These are phyloP conservation scores for Pogonocherus hispidulus DNA, from an alignment of 2,888 invertebrate genomes.

Conservation along the genomic window DNA sequence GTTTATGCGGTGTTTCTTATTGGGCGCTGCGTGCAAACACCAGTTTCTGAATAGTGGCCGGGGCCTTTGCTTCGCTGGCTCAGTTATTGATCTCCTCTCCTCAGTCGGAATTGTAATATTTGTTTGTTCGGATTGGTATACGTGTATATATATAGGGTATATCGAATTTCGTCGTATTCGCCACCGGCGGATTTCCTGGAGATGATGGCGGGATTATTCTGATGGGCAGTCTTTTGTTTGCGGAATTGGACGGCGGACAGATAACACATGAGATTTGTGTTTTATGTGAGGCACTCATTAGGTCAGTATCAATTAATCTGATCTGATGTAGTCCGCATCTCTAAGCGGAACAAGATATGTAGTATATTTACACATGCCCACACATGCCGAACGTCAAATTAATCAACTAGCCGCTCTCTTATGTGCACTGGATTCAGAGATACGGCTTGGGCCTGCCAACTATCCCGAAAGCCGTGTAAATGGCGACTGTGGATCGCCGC, in stretches of 20 bases:
- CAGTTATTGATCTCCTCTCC: constrained; percentile 22
- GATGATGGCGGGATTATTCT: not conserved
- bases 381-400: too few relatives aligned
- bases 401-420: too few relatives aligned
- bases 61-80: constrained; percentile 1
- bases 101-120: constrained; percentile 22
- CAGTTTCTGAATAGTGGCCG: constrained; percentile 8
- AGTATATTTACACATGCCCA: too few relatives aligned
- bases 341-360: too few relatives aligned
- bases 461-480: constrained; percentile 48
- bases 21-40: constrained; percentile 16
- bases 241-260: not conserved
- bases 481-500: constrained; percentile 53
- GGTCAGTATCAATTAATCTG: too few relatives aligned
- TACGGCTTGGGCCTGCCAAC: constrained; percentile 1
- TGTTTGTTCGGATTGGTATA: constrained; percentile 18
- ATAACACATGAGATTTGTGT: too few relatives aligned
- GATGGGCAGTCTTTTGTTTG: not conserved
- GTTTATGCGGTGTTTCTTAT: constrained; percentile 28
- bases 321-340: too few relatives aligned
- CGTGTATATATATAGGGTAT: not conserved
- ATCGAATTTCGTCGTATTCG: not conserved
- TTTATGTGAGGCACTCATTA: too few relatives aligned
- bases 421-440: too few relatives aligned
- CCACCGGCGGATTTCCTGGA: not conserved